Evolutionary conservation across 2,888 invertebrate genomes (phyloP), one percentile per base, ranked within the genome.

Genomic region (Chouioia cunea): DNA sequence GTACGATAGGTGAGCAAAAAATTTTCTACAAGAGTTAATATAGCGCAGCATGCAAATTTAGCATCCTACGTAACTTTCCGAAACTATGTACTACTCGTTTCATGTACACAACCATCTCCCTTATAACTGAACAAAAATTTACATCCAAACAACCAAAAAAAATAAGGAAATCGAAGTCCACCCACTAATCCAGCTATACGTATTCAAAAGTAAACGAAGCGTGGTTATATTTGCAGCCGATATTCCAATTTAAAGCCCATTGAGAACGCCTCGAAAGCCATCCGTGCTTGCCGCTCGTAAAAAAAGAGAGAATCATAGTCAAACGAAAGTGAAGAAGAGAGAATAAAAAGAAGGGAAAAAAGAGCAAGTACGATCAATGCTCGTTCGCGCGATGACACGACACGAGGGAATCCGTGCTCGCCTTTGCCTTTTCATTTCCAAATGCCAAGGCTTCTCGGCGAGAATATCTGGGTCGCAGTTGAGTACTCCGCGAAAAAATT

Each of bases 361-460:
- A 16, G 48, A 4, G 16, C 16, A 8, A 18, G 16, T 50, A 50
- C 16, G 18, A 50, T 58, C 47, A 43, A 52, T 22, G 44, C 36
- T 46, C 44, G 44, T 22, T 46, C 52, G 23, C 36, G 56, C 68
- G 54, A 22, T 57, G 57, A 64, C 64, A 47, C 63, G 58, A 69
- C 69, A 52, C 44, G 22, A 56, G 59, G 48, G 56, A 62, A 62
- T 62, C 54, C 44, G 43, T 62, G 62, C 60, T 58, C 36, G 46
- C 59, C 27, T 47, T 59, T 50, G 57, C 58, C 57, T 56, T 63
- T 69, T 63, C 62, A 69, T 63, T 69, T 63, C 50, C 64, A 50
- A 70, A 57, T 59, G 58, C 62, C 48, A 48, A 48, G 43, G 62
- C 50, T 60, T 62, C 67, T 0, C 47, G 4, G 46, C 15, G n/a